A percentile compares a stretch with the other conserved stretches of the same genome.
Conservation (phyloP, 2,797 vertebrate genomes). For the Apogon talboti region DNA sequence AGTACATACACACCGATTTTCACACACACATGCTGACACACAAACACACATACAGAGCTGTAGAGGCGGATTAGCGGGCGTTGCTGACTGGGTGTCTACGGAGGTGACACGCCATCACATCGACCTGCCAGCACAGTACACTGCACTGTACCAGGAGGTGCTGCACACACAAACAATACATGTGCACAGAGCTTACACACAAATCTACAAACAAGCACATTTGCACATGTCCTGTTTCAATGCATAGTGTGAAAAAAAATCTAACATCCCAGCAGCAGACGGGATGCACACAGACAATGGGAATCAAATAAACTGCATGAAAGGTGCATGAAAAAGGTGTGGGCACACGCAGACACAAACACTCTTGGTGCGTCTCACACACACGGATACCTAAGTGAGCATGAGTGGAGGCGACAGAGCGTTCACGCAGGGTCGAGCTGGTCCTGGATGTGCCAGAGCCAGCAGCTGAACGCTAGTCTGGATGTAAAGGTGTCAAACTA, state of each 20-base stretch:
- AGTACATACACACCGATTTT: slow-evolving; percentile 22
- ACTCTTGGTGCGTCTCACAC: slow-evolving; percentile 15
- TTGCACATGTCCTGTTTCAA: slow-evolving; percentile 7
- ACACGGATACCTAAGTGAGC: slow-evolving; percentile 65
- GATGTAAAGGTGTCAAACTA: slow-evolving; percentile 74
- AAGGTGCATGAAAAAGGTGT: slow-evolving; percentile 63
- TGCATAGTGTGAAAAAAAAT: slow-evolving; percentile 54
- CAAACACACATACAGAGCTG: slow-evolving; percentile 51
- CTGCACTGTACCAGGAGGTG: slow-evolving; percentile 25
- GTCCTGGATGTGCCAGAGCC: slow-evolving; percentile 73
- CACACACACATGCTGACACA: slow-evolving; percentile 4
- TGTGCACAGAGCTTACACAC: slow-evolving; percentile 7
- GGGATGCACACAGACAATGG: slow-evolving; percentile 39
- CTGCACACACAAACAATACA: slow-evolving; percentile 15
- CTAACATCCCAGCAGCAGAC: slow-evolving; percentile 26
- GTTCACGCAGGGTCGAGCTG: slow-evolving; percentile 68
- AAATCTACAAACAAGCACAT: slow-evolving; percentile 31
- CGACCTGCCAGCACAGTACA: slow-evolving; percentile 50
- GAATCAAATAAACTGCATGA: slow-evolving; percentile 57
- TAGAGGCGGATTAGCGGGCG: slow-evolving; percentile 65
- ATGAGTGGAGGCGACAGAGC: slow-evolving; percentile 73
- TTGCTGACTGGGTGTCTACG: slow-evolving; percentile 53
- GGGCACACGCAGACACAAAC: slow-evolving; percentile 7
- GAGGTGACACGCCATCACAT: slow-evolving; percentile 68
- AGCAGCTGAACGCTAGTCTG: slow-evolving; percentile 73